Base-by-base conservation (phyloP, 2,113 vertebrate genomes). In the Eleginops maclovinus region DNA sequence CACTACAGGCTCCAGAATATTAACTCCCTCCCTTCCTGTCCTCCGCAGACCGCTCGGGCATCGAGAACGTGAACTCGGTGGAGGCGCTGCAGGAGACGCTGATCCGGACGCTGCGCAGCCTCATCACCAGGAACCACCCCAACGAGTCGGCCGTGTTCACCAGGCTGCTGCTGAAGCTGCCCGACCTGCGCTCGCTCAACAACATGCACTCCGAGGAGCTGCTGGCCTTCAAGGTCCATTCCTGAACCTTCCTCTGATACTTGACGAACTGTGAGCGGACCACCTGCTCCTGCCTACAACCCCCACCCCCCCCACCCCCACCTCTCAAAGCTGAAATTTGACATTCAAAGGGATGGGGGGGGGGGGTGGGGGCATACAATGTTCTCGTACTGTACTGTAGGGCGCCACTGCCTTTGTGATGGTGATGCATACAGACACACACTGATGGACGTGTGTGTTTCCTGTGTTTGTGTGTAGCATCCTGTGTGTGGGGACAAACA, bases 161-260 rank as follows among this genome's bases (percentile, higher is more conserved):
- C 91, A 98, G 97, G 92, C 95, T 99, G 83, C 96, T 99, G 89
- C 94, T 99, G 67, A 99, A 98, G 74, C 94, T 99, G 90, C 97
- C 97, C 0, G 98, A 99, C 91, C 95, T 99, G 90, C 97, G 97
- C 85, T 97, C 97, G 76, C 96, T 99, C 92, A 99, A 99, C 94
- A 99, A 98, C 93, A 96, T 99, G 97, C 98, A 99, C 95, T 99
- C 97, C 4, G 97, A 98, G 94, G 95, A 98, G 94, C 96, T 99
- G 87, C 91, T 99, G 94, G 96, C 97, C 93, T 99, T 99, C 88
- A 98, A 98, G 95, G 96, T 99, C 91, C 96, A 99, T 89, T 96
- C 96, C 3, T 99, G 95, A 96, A 92, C 40, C 31, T 60, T 75
- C 67, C 72, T 75, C 41, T 4, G 10, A 15, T 75, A 71, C 81